A percentile compares a stretch with the other conserved stretches of the same genome.
Conservation (phyloP, 2,888 invertebrate genomes). For the Biston betularia region DNA sequence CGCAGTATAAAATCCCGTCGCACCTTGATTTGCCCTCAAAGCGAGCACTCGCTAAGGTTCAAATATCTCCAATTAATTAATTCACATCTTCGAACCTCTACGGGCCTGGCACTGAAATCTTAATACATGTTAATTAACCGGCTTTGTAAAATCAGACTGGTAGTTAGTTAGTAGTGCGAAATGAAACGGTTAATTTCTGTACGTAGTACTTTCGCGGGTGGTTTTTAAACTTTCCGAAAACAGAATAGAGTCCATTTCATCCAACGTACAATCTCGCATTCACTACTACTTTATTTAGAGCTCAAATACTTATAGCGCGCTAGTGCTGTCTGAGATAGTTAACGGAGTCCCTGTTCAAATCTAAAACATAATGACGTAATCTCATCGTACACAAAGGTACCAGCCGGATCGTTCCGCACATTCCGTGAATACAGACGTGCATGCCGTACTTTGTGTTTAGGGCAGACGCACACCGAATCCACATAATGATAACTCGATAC, state of each 20-base stretch:
- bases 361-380: conserved; percentile 15
- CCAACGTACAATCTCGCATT: no score
- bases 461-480: not conserved
- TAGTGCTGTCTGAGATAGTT: not conserved
- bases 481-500: not conserved
- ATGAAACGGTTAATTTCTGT: not conserved
- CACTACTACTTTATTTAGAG: no score
- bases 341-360: conserved; percentile 15
- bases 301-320: not conserved
- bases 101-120: conserved; percentile 24
- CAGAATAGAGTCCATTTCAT: not conserved
- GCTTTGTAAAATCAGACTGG: conserved; percentile 9
- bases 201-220: not conserved
- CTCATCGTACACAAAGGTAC: conserved; percentile 13
- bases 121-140: conserved; percentile 22
- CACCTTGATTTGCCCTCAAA: conserved; percentile 35
- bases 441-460: conserved; percentile 14
- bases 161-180: conserved; percentile 8
- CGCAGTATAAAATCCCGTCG: conserved; percentile 18
- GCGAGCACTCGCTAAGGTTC: conserved; percentile 30
- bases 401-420: conserved; percentile 12
- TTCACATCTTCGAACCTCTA: conserved; percentile 36
- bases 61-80: conserved; percentile 42
- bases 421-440: conserved; percentile 6
- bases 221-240: not conserved